Base-by-base conservation (phyloP, 2,888 invertebrate species). In the Drosophila anomalipes region DNA sequence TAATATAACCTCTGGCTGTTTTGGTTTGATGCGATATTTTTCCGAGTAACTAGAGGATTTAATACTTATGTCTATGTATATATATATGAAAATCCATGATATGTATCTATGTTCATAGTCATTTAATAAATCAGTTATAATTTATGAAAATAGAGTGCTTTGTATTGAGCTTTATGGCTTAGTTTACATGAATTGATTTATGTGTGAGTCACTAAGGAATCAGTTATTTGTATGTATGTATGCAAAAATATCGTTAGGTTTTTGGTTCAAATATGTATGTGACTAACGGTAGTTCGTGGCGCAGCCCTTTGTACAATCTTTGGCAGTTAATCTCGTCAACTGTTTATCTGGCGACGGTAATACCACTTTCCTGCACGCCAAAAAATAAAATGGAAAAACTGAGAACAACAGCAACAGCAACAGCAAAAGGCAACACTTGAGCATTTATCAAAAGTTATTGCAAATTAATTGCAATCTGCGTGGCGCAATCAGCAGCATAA, bases 361-460 rank as follows among this genome's bases (percentile, higher is more conserved):
- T 79, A 78, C 77, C 83, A 70, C 76, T 85, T 74, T 78, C 65
- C 56, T 68, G 71, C 57, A 70, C 14, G 57, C 56, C 54, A 54
- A 41, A 52, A 37, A 52, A n/a, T 41, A 28, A 58, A 58, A 47
- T 58, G 62, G 26, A 70, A 41, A 53, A 44, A 32, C n/a, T 14
- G 39, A n/a, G 41, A 66, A 32, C 53, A 70, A 68, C 30, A 47
- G 69, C 49, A 70, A 51, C 32, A 60, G 41, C 41, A 70, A 58
- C 37, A 67, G 52, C 61, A 69, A 52, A 33, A 59, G 53, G 63
- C 80, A 80, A 70, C 87, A 77, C 80, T 79, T 74, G 75, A 73
- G 86, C 90, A 88, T 91, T 91, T 90, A 90, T 90, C 90, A 88
- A 89, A 90, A 91, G 84, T 90, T 90, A 89, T 89, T 89, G 89